Conservation (phyloP, 2,113 vertebrate genomes). For the Onychostoma macrolepis region DNA sequence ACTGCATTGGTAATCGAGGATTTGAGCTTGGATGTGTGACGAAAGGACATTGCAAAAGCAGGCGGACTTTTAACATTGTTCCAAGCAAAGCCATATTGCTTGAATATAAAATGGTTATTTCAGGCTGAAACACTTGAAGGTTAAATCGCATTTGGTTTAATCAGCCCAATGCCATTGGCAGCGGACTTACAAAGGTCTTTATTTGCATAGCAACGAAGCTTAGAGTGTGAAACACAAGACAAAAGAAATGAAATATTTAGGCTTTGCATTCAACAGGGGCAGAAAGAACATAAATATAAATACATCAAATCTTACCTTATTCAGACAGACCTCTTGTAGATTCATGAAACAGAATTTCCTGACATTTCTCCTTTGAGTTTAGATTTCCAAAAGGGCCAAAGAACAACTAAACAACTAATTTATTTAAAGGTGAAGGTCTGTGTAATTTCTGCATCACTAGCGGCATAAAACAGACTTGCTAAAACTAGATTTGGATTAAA, state of each 20-base stretch:
- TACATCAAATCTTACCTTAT: neutral
- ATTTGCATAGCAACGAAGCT: conserved; percentile 28
- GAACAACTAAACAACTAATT: neutral
- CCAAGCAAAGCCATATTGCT: neutral
- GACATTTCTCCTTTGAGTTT: neutral
- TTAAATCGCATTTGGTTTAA: conserved; percentile 26
- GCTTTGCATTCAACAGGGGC: neutral
- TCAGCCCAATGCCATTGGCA: neutral
- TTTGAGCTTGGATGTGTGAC: conserved; percentile 6
- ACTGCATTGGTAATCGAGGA: neutral
- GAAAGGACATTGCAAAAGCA: neutral
- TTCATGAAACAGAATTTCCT: neutral
- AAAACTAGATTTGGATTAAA: neutral
- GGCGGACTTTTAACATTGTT: neutral
- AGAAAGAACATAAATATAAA: neutral
- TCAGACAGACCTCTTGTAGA: neutral
- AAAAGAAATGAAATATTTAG: neutral
- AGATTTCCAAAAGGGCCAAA: neutral
- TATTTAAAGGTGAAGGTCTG: neutral
- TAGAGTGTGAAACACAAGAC: neutral
- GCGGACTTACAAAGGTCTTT: conserved; percentile 14
- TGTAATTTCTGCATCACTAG: neutral
- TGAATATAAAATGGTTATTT: conserved; percentile 19
- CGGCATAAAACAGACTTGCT: neutral
- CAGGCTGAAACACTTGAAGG: conserved; percentile 19